Conservation (phyloP, 2,888 invertebrate species). For the Drosophila peninsularis region DNA sequence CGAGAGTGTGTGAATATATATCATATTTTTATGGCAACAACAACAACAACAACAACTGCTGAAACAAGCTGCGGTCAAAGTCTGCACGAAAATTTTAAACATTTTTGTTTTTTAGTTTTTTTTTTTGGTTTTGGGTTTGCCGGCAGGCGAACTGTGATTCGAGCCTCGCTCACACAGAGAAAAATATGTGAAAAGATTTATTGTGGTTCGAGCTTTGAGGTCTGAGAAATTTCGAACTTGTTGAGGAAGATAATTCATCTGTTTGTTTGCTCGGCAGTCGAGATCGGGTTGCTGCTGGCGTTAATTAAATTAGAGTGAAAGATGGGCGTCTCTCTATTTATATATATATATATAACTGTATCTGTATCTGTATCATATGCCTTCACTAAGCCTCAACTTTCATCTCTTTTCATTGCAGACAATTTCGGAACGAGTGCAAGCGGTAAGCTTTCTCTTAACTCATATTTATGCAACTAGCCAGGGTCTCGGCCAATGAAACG, state of each 20-base stretch:
- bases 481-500: slow-evolving; percentile 43
- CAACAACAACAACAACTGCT: slow-evolving; percentile 31
- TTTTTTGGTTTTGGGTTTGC: slow-evolving; percentile 16
- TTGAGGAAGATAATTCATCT: slow-evolving; percentile 57
- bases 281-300: slow-evolving; percentile 26
- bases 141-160: slow-evolving; percentile 31
- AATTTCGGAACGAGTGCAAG: slow-evolving; percentile 84
- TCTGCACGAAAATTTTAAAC: slow-evolving; percentile 70
- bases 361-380: not conserved
- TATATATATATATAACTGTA: not conserved
- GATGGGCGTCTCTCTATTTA: slow-evolving; percentile 24
- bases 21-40: slow-evolving; percentile 72
- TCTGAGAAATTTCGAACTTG: slow-evolving; percentile 68
- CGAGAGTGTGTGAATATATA: slow-evolving; percentile 76
- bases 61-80: slow-evolving; percentile 63
- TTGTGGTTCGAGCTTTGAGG: slow-evolving; percentile 38
- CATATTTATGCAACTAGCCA: slow-evolving; percentile 13
- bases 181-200: slow-evolving; percentile 63
- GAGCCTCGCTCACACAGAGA: slow-evolving; percentile 39
- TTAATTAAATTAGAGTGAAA: slow-evolving; percentile 63
- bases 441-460: slow-evolving; percentile 70
- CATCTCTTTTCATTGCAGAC: slow-evolving; percentile 70
- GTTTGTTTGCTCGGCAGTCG: slow-evolving; percentile 9
- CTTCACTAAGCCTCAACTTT: slow-evolving; percentile 37
- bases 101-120: slow-evolving; percentile 33